Percentiles rank a stretch among this genome's conserved stretches.
Evolutionary conservation across 2,113 vertebrate genomes (phyloP).

Genomic region (Tupaia chinensis): DNA sequence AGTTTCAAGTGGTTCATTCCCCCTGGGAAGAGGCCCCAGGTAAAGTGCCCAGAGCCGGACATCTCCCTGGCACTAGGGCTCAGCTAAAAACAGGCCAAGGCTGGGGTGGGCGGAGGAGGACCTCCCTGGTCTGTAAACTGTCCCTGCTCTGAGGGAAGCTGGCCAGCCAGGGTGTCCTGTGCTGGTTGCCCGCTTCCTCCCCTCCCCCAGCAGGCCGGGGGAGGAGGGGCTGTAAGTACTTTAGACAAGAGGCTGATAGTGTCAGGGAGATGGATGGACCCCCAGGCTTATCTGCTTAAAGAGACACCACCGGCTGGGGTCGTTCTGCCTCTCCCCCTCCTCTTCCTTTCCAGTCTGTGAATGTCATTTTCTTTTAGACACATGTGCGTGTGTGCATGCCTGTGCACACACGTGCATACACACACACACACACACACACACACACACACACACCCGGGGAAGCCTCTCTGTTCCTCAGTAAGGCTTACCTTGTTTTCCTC

Average conservation of each 20-base stretch:
- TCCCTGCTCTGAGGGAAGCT: background rate
- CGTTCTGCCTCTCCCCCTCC: background rate
- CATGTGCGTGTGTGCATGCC: background rate
- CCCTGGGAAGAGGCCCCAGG: slow-evolving; percentile 21
- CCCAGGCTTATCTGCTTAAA: slow-evolving; percentile 67
- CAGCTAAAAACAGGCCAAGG: slow-evolving; percentile 64
- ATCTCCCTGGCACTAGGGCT: slow-evolving; percentile 10
- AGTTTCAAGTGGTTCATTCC: slow-evolving; percentile 75
- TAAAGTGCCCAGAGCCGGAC: background rate
- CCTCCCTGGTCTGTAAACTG: background rate
- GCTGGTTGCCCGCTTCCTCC: background rate
- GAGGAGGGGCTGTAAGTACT: slow-evolving; percentile 62
- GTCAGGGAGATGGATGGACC: slow-evolving; percentile 78
- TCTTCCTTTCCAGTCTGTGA: slow-evolving; percentile 39
- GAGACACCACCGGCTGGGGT: slow-evolving; percentile 28
- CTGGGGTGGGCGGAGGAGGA: background rate
- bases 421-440: too few species aligned
- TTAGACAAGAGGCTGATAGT: slow-evolving; percentile 70
- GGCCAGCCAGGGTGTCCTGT: background rate
- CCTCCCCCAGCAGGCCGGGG: slow-evolving; percentile 29
- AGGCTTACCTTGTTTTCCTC: background rate
- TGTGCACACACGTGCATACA: background rate
- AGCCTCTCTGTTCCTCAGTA: background rate
- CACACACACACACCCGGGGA: background rate
- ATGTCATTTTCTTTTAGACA: background rate